Evolutionary conservation across 30 jellyfish, hydroid and myxozoan species (phyloP), one percentile per base, ranked within the genome.

Genomic region (Hydra vulgaris): DNA sequence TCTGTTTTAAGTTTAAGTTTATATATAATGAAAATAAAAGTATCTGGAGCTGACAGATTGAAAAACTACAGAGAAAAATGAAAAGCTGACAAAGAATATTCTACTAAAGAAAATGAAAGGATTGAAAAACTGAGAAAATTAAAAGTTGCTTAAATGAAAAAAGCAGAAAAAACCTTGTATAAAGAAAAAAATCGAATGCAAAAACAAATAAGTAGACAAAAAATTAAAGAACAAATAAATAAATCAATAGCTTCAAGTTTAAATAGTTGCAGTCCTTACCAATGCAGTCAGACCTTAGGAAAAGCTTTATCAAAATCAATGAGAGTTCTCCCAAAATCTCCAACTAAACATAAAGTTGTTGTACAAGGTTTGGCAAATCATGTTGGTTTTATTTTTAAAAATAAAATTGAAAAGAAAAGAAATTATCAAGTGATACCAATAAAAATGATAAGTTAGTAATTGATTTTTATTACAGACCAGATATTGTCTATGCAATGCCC

Each of bases 381-480:
- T 0, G 27, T 82, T 82, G 89, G 87, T 25, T 17, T 71, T 67
- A 80, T 66, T 0, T n/a, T 17, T 3, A 40, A 40, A 40, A 40
- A 40, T 40, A 40, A 40, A 40, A 40, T 40, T 40, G 61, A 40
- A 69, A 72, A n/a, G n/a, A n/a, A 82, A 25, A 0, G 26, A 71
- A 0, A 66, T 61, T 82, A 80, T 23, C 71, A 82, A 80, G 73
- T 40, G 61, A 40, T 40, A 40, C 12, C 61, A 40, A 12, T 12
- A 40, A 40, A 40, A 40, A 40, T 5, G 61, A 40, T 40, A 40
- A 40, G 61, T 40, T 40, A 40, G 61, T 40, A 40, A 40, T 40
- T 40, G 61, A 40, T 40, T 82, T 82, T 85, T 82, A 23, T 71
- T 82, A 24, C 89, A 82, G 87, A 26, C 77, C 89, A 71, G 89